Base-by-base conservation (phyloP, 2,797 vertebrate species). In the Limnodromus scolopaceus region DNA sequence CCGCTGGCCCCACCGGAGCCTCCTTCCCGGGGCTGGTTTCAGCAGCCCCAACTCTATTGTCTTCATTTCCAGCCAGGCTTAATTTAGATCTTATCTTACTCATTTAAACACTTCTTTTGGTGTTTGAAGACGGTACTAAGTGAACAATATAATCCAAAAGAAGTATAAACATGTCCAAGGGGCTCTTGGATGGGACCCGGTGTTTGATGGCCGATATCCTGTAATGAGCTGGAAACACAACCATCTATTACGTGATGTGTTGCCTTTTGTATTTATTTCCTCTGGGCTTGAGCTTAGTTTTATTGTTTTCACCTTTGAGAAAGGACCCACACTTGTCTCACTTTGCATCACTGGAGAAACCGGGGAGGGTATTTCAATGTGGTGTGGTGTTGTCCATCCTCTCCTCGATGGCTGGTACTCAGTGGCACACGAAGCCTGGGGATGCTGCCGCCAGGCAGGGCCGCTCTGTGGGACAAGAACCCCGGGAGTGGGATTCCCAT, bases 61-160 rank as follows among this genome's bases (percentile, higher is more conserved):
- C 25, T 76, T 63, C 6, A 3, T 58, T 93, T 91, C 54, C 74
- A 88, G 54, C 4, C 61, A 72, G 39, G 46, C n/a, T 70, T 92
- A 46, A 82, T 92, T 79, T 81, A 96, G 89, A 90, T 96, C 49
- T 75, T 84, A 65, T 58, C 82, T 82, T 28, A 5, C 53, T 78
- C 70, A n/a, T 38, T 87, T 17, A 63, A 92, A 49, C 36, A 13
- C 69, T 63, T 39, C 20, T 79, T 32, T 7, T 38, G 27, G 39
- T 43, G n/a, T 5, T 46, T 71, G 75, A 84, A 34, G 66, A 41
- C 9, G 13, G 34, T 51, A 5, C 19, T 58, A 10, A 80, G 49
- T 20, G 49, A 86, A 55, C 46, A 76, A 49, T 74, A 17, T 8
- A 39, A 85, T 78, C 46, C 49, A 7, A 28, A 4, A 49, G 64